Evolutionary conservation across 2,888 invertebrate species (phyloP), one percentile per base, ranked within the genome.

Genomic region (Scaptomyza parva): DNA sequence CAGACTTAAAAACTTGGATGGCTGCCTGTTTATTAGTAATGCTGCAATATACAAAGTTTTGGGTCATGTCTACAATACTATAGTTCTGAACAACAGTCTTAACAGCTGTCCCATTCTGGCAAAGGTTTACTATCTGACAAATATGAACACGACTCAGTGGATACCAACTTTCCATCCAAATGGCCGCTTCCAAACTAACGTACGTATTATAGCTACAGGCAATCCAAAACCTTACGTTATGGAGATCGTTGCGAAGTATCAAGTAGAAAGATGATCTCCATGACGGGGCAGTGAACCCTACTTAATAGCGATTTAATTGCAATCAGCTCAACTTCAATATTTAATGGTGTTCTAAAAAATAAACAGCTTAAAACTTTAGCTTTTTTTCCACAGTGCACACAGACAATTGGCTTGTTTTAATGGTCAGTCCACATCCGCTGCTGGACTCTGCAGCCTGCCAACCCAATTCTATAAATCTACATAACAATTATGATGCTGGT

Each of bases 401-500:
- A n/a, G n/a, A 17, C 41, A 39, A 14, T 37, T 64, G 48, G 22
- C 41, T 35, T 40, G 43, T 40, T 54, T 54, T 51, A 57, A 60
- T 68, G 40, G 28, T 37, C 44, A 14, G 57, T 44, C 14, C 55
- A 60, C 47, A 58, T 70, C 75, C 65, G 57, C 50, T 22, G 43
- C 48, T 54, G 54, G 62, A 20, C 40, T 37, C 41, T 64, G 60
- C 43, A 11, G 62, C 43, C 18, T 37, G 85, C 55, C 70, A 74
- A 65, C 73, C 72, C 66, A 70, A 70, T 75, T 83, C 72, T 77
- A 76, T 79, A 78, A 85, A 85, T 86, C 80, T 82, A 67, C 86
- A 86, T 82, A 86, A 86, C 83, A 83, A 86, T 82, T 86, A 86
- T 80, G 78, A 72, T 78, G 70, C 76, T 82, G 72, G 76, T 85